These are phyloP conservation scores for Dioctria rufipes DNA, from an alignment of 2,888 invertebrate genomes.

Conservation along the genomic window DNA sequence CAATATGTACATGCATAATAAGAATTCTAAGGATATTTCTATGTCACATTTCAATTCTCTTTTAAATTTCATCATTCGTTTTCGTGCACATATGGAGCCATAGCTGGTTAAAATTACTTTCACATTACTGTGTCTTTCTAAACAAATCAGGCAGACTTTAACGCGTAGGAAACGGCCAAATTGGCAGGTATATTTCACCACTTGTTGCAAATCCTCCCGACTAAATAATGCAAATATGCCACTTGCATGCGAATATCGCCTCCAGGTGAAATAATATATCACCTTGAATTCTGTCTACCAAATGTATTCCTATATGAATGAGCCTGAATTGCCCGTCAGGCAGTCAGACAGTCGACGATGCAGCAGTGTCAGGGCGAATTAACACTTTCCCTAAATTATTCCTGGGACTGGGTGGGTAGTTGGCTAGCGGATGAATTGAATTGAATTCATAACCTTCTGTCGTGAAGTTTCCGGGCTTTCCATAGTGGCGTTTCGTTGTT, in stretches of 20 bases:
- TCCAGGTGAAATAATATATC: slow-evolving; percentile 39
- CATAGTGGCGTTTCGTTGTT: not conserved
- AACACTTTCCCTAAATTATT: slow-evolving; percentile 43
- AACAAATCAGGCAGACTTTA: slow-evolving; percentile 4
- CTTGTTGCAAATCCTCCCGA: slow-evolving; percentile 16
- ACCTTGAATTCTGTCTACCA: slow-evolving; percentile 21
- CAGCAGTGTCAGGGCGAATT: slow-evolving; percentile 25
- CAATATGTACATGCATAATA: too few relatives aligned
- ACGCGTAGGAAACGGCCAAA: slow-evolving; percentile 14
- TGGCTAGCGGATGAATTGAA: slow-evolving; percentile 13
- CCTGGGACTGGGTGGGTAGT: not conserved
- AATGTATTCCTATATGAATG: not conserved
- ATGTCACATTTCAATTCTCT: too few relatives aligned
- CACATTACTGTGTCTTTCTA: not conserved
- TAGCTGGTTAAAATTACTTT: too few relatives aligned
- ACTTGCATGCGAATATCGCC: slow-evolving; percentile 20
- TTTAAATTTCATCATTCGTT: too few relatives aligned
- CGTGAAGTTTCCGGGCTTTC: slow-evolving; percentile 32
- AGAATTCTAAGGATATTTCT: too few relatives aligned
- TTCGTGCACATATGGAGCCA: too few relatives aligned
- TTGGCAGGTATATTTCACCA: slow-evolving; percentile 27
- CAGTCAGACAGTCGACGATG: not conserved
- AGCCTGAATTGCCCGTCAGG: too few relatives aligned
- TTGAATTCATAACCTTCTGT: slow-evolving; percentile 47
- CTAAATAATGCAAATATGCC: slow-evolving; percentile 38